Base-by-base conservation (phyloP, 2,797 vertebrate genomes). In the Sternarchorhynchus goeldii region DNA sequence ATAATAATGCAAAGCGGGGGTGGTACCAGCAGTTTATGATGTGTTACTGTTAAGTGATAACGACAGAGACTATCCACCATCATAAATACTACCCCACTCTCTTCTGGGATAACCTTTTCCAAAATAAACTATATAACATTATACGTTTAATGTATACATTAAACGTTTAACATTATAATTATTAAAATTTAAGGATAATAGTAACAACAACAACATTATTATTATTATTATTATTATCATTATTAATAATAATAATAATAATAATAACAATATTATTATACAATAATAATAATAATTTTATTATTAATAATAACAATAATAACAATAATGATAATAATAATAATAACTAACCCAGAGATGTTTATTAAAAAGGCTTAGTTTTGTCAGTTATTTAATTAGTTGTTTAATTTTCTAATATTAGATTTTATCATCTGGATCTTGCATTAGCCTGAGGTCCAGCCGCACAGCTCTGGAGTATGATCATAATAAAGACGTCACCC, bases 401-500 rank as follows among this genome's bases (percentile, higher is more conserved):
- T 50, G 53, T 25, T 45, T 63, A 31, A 45, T 59, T 81, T 62
- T 53, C 20, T 57, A 50, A 50, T 50, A 50, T 50, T 12, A 12
- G 45, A 50, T 50, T 50, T 14, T 12, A 50, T 50, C 32, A 21
- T 59, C 60, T n/a, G 12, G 21, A 7, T 50, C 16, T 56, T 21
- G 73, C 64, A 68, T 55, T 59, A 63, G 68, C 68, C 58, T 60
- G 75, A 69, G 75, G 69, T 78, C 69, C 71, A 78, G 76, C 45
- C 58, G 68, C 56, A 78, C 57, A 59, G 76, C 67, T 66, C 71
- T 63, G 50, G 76, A 70, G 76, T 86, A 84, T 71, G 89, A 87
- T 89, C 89, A 88, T 86, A 90, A 90, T 91, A 91, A 89, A 92
- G 89, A 92, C 92, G 92, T 93, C 92, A 92, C 90, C 88, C 85